Percentiles rank a stretch among this genome's conserved stretches.
Evolutionary conservation across 2,113 vertebrate species (phyloP).

Genomic region (Pholis gunnellus): DNA sequence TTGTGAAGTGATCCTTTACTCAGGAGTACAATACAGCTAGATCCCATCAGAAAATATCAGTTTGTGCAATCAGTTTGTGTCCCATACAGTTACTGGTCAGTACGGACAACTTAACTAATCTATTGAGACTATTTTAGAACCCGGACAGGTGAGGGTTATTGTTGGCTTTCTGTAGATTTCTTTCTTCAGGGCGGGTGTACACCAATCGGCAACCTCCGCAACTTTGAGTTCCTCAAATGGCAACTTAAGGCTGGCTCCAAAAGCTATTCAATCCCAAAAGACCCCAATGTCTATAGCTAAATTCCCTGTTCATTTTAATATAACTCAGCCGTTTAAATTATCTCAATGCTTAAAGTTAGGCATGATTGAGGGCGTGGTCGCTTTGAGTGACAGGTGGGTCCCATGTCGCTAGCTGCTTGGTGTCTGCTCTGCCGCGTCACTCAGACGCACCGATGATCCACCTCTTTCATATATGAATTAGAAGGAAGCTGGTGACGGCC

Average conservation of each 20-base stretch:
- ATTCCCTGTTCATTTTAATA: not conserved
- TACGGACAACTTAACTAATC: not conserved
- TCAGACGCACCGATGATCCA: not conserved
- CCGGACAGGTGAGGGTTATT: too few relatives aligned
- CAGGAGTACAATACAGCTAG: not conserved
- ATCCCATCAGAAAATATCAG: not conserved
- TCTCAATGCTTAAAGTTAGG: not conserved
- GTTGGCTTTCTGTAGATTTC: too few relatives aligned
- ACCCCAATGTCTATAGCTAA: not conserved
- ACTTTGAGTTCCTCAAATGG: not conserved
- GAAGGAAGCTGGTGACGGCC: not conserved
- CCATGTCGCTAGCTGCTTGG: not conserved
- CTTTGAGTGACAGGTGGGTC: constrained; percentile 1
- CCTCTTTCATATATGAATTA: not conserved
- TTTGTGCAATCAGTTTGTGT: not conserved
- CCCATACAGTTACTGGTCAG: not conserved
- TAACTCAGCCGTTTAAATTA: not conserved
- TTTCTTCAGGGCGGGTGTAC: too few relatives aligned
- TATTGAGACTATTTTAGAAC: not conserved
- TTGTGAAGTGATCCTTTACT: not conserved
- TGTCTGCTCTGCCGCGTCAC: not conserved
- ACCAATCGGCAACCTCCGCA: too few relatives aligned
- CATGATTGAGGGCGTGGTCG: not conserved
- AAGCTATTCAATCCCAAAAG: too few relatives aligned
- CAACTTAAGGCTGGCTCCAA: not conserved